phyloP scores from a whole-genome alignment of 2,888 invertebrate species.

The Serripes groenlandicus region DNA sequence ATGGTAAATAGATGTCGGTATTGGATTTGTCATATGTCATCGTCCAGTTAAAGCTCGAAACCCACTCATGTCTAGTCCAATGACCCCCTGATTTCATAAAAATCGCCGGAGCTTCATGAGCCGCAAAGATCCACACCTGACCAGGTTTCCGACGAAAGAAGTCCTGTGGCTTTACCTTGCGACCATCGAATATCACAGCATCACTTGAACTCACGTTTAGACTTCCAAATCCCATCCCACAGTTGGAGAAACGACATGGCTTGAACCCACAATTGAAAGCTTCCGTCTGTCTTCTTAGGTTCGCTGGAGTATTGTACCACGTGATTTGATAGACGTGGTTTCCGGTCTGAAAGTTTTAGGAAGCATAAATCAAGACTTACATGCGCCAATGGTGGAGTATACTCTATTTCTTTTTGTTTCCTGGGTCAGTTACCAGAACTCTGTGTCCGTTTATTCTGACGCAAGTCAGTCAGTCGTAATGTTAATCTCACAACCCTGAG shows the following conservation, averaged over 20 bases:
- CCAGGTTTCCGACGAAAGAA: background rate
- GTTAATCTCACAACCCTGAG: no score
- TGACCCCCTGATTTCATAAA: background rate
- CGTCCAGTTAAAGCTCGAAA: conserved; percentile 7
- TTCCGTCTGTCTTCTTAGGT: background rate
- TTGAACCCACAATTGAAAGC: background rate
- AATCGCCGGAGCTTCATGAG: background rate
- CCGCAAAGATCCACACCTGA: conserved; percentile 2
- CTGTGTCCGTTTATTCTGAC: no score
- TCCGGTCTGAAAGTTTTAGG: no score
- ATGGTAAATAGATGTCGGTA: conserved; percentile 7
- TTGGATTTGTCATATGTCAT: conserved; percentile 17
- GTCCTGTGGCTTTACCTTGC: background rate
- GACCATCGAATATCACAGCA: conserved; percentile 11
- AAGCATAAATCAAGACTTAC: no score
- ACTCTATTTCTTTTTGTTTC: no score
- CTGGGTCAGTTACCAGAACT: no score
- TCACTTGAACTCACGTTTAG: background rate
- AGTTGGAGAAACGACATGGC: background rate
- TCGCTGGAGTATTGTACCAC: background rate
- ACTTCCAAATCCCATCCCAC: background rate
- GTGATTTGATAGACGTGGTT: no score
- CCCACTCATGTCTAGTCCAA: background rate
- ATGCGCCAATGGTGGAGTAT: no score
- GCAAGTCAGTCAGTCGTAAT: no score